Base-by-base conservation (phyloP, 2,888 invertebrate species). In the Trichopria drosophilae region DNA sequence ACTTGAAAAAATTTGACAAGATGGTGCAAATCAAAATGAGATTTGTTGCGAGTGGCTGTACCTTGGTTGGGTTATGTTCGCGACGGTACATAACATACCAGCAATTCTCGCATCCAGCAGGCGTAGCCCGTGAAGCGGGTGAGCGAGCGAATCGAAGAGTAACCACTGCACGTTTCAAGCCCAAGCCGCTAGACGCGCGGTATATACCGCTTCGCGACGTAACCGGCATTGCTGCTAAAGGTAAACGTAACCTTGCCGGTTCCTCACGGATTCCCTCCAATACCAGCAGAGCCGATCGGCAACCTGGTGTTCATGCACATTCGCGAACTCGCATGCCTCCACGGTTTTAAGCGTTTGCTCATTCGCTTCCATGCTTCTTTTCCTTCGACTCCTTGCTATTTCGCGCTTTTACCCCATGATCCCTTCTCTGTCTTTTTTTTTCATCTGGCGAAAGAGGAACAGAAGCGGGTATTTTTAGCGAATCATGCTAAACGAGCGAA, bases 141-240 rank as follows among this genome's bases (percentile, higher is more conserved):
- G n/a, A n/a, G n/a, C n/a, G n/a, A n/a, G n/a, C n/a, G n/a, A n/a
- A n/a, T n/a, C n/a, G n/a, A n/a, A n/a, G n/a, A n/a, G n/a, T n/a
- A n/a, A n/a, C n/a, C n/a, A n/a, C n/a, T 39, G 37, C 47, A 48
- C 40, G 44, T 47, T 53, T 48, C 37, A 48, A 35, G 35, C 48
- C 23, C 35, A 47, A 46, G 39, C 39, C 44, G 51, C 44, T 51
- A 44, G 10, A 16, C 35, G 44, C 41, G 46, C 54, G 43, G 35
- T 44, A 54, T 44, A 51, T 45, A 57, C 52, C 54, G 63, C 62
- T 63, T 57, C 50, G 51, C 65, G 61, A 57, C 56, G 60, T 63
- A 65, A 63, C 64, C 61, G 64, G 61, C 58, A 59, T 61, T 62
- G 62, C 55, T 54, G 31, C 60, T 54, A 60, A 56, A 62, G 58